These are phyloP conservation scores for Micropoecilia bifurca DNA, from an alignment of 2,797 vertebrate genomes.

Conservation along the genomic window DNA sequence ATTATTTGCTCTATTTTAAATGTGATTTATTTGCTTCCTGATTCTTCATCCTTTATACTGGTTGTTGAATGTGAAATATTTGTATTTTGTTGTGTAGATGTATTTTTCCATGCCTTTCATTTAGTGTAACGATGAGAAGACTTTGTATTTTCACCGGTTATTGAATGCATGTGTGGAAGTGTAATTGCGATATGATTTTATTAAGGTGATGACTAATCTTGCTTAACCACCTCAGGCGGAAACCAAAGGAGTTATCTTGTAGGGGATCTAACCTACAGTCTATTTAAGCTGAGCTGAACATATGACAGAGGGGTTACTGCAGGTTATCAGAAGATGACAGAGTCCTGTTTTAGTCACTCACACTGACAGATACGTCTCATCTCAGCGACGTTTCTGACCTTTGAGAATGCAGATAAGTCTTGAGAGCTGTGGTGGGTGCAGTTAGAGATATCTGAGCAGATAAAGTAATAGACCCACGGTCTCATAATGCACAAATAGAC, in stretches of 20 bases:
- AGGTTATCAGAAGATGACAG: slow-evolving; percentile 54
- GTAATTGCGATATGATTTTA: slow-evolving; percentile 14
- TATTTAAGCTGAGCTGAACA: background rate
- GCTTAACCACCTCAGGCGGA: slow-evolving; percentile 24
- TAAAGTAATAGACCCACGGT: slow-evolving; percentile 8
- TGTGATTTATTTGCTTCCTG: slow-evolving; percentile 42
- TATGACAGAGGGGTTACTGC: slow-evolving; percentile 45
- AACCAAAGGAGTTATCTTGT: slow-evolving; percentile 48
- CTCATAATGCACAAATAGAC: background rate
- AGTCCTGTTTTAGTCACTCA: slow-evolving; percentile 21
- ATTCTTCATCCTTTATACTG: slow-evolving; percentile 30
- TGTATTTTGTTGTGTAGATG: slow-evolving; percentile 31
- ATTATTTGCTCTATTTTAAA: slow-evolving; percentile 47
- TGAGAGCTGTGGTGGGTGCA: slow-evolving; percentile 17
- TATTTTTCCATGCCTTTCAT: slow-evolving; percentile 23
- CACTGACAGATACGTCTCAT: slow-evolving; percentile 31
- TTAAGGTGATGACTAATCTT: slow-evolving; percentile 19
- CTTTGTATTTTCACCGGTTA: slow-evolving; percentile 25
- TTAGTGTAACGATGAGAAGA: slow-evolving; percentile 21
- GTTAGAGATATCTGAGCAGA: slow-evolving; percentile 32
- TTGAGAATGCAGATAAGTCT: slow-evolving; percentile 39
- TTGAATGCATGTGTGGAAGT: slow-evolving; percentile 19
- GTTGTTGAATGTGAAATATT: slow-evolving; percentile 51
- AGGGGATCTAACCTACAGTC: slow-evolving; percentile 3
- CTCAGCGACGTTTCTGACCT: slow-evolving; percentile 45